Base-by-base conservation (phyloP, 1,140 invertebrate genomes). In the Lethrus apterus region DNA sequence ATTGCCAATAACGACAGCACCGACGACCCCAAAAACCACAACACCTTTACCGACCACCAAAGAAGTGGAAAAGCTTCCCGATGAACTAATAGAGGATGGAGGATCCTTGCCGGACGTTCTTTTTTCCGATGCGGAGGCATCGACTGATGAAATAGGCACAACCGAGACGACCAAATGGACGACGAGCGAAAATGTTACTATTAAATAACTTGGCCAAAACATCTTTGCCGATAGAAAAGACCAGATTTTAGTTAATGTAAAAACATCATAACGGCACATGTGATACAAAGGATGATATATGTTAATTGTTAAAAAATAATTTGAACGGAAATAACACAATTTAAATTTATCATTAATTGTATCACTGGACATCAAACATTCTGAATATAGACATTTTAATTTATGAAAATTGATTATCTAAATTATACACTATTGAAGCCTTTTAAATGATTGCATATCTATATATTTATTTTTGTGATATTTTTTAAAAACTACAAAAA, bases 61-160 rank as follows among this genome's bases (percentile, higher is more conserved):
- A 14, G 66, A 71, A 41, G 67, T 69, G 31, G 71, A 73, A 49
- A 62, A 60, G 8, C 61, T 73, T 38, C 70, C 71, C 32, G 69
- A 69, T 35, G 71, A 72, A 42, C 58, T 73, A 32, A 50, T 53
- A n/a, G 61, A 65, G 46, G 55, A 57, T 13, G 50, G 45, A 36
- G 64, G 62, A 9, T 56, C 55, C 11, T 31, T 55, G 19, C 57
- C 62, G 13, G 62, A 64, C 43, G 51, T 62, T 18, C 51, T 62
- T 15, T 58, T 60, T 30, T 47, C 59, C 14, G 62, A 63, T 43
- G 56, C 44, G 31, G 47, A 44, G 18, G 43, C 41, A 2, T 33
- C 46, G n/a, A 40, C 18, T 18, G 43, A 35, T 24, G 36, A 35
- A 23, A 47, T 40, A 21, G 46, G 45, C 46, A 47, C 46, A 26